phyloP scores from a whole-genome alignment of 2,797 vertebrate species.

The Cichlasoma orientale region DNA sequence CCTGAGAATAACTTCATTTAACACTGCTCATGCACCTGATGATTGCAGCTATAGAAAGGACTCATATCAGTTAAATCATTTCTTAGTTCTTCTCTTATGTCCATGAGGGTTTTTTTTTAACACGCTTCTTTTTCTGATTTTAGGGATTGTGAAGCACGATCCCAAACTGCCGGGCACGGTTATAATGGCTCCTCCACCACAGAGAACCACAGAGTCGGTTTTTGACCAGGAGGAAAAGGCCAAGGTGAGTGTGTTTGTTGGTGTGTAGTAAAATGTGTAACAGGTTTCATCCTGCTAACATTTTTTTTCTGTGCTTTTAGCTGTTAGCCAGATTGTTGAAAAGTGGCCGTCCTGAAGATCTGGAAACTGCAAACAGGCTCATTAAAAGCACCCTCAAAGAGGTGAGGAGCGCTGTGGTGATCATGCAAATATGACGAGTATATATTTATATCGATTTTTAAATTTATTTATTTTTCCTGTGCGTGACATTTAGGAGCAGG shows the following conservation, averaged over 20 bases:
- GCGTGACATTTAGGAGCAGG: constrained; percentile 83
- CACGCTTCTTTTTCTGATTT: not conserved
- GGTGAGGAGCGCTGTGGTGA: constrained; percentile 69
- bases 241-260: constrained; percentile 71
- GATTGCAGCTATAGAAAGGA: not conserved
- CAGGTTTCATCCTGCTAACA: not conserved
- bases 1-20: not conserved
- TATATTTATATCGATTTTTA: not conserved
- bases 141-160: constrained; percentile 90
- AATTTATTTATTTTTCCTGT: not conserved
- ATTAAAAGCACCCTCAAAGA: constrained; percentile 89
- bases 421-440: not conserved
- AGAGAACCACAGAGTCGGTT: constrained; percentile 84
- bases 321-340: constrained; percentile 86
- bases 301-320: constrained; percentile 64
- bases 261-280: not conserved
- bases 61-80: not conserved
- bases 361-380: constrained; percentile 90
- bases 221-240: constrained; percentile 93
- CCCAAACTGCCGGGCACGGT: constrained; percentile 84
- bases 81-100: not conserved
- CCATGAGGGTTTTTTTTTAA: not conserved
- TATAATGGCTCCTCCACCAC: constrained; percentile 86
- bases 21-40: not conserved
- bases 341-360: constrained; percentile 85